These are phyloP conservation scores for Lophura nycthemera DNA, from an alignment of 2,113 vertebrate genomes.

Conservation along the genomic window DNA sequence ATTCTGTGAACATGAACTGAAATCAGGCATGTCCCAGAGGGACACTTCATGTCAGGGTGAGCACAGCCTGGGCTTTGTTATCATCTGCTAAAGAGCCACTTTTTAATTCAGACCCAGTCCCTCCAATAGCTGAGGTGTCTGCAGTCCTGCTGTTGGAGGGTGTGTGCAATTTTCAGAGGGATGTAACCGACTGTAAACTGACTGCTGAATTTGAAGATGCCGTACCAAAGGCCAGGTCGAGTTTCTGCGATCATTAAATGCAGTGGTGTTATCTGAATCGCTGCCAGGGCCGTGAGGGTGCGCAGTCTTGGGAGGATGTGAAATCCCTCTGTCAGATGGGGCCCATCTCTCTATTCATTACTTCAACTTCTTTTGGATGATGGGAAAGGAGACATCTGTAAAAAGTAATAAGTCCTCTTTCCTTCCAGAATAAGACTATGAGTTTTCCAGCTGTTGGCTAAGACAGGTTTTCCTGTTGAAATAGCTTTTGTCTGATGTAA, in stretches of 20 bases:
- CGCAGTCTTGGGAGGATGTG: not conserved
- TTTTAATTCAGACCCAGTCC: not conserved
- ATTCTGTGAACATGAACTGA: not conserved
- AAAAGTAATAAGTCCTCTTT: conserved; percentile 24
- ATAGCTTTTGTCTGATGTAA: conserved; percentile 63
- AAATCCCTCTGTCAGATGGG: conserved; percentile 21
- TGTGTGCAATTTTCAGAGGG: not conserved
- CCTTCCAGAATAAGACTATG: conserved; percentile 43
- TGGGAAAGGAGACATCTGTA: conserved; percentile 61
- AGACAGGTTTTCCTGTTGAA: conserved; percentile 63
- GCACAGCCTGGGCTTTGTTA: not conserved
- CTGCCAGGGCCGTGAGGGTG: not conserved
- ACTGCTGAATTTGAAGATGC: not conserved
- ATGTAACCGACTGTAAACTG: not conserved
- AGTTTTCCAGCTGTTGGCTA: conserved; percentile 69
- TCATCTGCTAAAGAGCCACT: not conserved
- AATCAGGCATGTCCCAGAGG: not conserved
- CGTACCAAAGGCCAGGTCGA: not conserved
- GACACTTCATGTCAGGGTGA: not conserved
- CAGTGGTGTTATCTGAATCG: accelerated
- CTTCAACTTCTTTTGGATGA: conserved; percentile 49
- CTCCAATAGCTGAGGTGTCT: not conserved
- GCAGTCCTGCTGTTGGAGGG: not conserved
- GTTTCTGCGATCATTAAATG: not conserved
- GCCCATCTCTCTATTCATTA: conserved; percentile 24